Evolutionary conservation across 2,888 invertebrate genomes (phyloP), one percentile per base, ranked within the genome.

Genomic region (Trachelus iudaicus): DNA sequence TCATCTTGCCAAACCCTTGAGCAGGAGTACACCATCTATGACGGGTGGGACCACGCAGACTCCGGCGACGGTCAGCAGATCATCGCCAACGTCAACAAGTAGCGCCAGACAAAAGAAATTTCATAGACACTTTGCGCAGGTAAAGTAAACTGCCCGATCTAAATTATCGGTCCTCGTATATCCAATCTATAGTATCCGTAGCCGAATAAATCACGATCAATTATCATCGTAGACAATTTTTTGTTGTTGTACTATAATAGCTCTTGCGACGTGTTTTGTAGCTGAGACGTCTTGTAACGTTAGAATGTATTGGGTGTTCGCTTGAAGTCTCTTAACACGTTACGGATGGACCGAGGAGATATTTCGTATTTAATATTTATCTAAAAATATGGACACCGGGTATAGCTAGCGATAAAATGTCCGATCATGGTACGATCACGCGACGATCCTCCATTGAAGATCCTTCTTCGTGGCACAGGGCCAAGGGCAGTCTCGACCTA

Each of bases 41-140:
- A 88, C 88, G 81, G 89, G 90, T 79, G 86, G 83, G 83, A 89
- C 82, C 80, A 87, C 84, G 83, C 92, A 86, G 85, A 89, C 89
- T 85, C 87, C 89, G 86, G 90, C 85, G 83, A 89, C 83, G 85
- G 89, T 86, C 87, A 89, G 87, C 82, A 89, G 87, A 80, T 89
- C 90, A 68, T 87, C 91, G 76, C 92, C 92, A 76, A 92, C 93
- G 83, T 93, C 93, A 84, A 95, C 94, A 73, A 95, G 94, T 90
- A 96, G 95, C 89, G 94, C 96, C 75, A 93, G 97, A 73, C 97
- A 97, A 92, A 97, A 97, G 92, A 97, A 97, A 92, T 98, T 98
- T 92, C 96, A 96, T 89, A 94, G 97, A 82, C 96, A 97, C 92
- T 97, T 98, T 92, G 95, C 95, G 84, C 95, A 96, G 90, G 90